These are phyloP conservation scores for Molossus alvarezi DNA, from an alignment of 2,797 vertebrate genomes.

Conservation along the genomic window DNA sequence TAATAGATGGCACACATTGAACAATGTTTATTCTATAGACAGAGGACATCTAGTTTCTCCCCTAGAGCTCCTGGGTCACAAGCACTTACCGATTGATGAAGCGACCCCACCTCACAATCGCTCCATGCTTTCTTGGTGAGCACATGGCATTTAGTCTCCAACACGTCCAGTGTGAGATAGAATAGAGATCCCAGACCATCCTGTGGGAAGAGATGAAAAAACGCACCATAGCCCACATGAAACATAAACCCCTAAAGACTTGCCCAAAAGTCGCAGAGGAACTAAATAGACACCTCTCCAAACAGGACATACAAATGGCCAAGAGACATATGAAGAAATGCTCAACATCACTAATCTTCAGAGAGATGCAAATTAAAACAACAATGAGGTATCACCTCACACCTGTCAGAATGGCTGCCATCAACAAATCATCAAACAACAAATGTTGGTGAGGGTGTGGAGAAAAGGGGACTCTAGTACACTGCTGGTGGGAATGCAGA, in stretches of 20 bases:
- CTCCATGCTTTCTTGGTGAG: conserved; percentile 85
- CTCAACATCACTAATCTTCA: too few species aligned
- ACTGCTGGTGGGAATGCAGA: too few species aligned
- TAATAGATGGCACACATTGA: not conserved
- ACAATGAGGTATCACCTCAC: too few species aligned
- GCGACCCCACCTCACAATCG: not conserved
- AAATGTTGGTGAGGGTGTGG: too few species aligned
- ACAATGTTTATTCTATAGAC: not conserved
- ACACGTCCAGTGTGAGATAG: conserved; percentile 89
- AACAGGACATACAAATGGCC: too few species aligned
- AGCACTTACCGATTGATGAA: conserved; percentile 82
- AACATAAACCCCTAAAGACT: not conserved
- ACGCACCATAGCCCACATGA: not conserved
- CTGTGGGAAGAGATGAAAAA: conserved; percentile 81
- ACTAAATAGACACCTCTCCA: too few species aligned
- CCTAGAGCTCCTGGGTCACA: not conserved
- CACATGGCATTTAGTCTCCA: conserved; percentile 87
- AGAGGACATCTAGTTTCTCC: not conserved
- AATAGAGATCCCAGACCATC: conserved; percentile 82
- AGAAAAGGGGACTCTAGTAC: too few species aligned
- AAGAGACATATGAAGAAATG: too few species aligned
- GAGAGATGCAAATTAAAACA: too few species aligned
- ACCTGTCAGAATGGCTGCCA: too few species aligned
- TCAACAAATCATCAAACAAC: too few species aligned
- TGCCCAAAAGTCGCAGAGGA: too few species aligned